These are phyloP conservation scores for Acestrorhynchus altus DNA, from an alignment of 2,797 vertebrate species.

Conservation along the genomic window DNA sequence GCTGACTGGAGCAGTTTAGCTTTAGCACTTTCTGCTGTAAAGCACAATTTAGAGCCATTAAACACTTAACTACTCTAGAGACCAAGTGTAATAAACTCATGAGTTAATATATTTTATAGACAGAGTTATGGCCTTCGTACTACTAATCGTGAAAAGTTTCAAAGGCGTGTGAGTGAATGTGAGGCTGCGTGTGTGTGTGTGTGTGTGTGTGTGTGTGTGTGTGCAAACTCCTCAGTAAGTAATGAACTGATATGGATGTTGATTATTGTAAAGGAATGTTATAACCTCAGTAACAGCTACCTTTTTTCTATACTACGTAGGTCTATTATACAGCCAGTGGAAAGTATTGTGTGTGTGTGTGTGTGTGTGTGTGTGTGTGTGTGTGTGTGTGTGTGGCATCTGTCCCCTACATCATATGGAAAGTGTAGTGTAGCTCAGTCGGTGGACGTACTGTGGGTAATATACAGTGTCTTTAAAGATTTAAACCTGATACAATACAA, in stretches of 20 bases:
- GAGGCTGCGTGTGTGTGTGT: not conserved
- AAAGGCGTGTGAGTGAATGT: constrained; percentile 45
- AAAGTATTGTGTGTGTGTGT: constrained; percentile 14
- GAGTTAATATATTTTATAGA: constrained; percentile 58
- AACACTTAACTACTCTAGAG: constrained; percentile 51
- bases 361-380: constrained; percentile 32
- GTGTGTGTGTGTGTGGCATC: constrained; percentile 42
- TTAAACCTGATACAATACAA: constrained; percentile 60
- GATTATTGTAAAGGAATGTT: constrained; percentile 67
- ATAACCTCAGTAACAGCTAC: constrained; percentile 59
- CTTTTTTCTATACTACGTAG: constrained; percentile 58
- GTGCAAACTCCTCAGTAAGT: constrained; percentile 36
- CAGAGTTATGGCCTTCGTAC: constrained; percentile 61
- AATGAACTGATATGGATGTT: constrained; percentile 60
- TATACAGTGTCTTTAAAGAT: constrained; percentile 65
- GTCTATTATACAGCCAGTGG: constrained; percentile 14
- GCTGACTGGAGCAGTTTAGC: constrained; percentile 56
- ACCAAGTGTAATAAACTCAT: constrained; percentile 54
- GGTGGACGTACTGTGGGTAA: constrained; percentile 68
- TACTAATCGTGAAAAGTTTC: constrained; percentile 56
- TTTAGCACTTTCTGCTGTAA: constrained; percentile 73
- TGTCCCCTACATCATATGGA: constrained; percentile 53
- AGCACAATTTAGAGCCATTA: constrained; percentile 74
- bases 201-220: not conserved
- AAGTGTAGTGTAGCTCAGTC: constrained; percentile 52